Conservation (phyloP, 2,888 invertebrate genomes). For the Drosophila parthenogenetica region DNA sequence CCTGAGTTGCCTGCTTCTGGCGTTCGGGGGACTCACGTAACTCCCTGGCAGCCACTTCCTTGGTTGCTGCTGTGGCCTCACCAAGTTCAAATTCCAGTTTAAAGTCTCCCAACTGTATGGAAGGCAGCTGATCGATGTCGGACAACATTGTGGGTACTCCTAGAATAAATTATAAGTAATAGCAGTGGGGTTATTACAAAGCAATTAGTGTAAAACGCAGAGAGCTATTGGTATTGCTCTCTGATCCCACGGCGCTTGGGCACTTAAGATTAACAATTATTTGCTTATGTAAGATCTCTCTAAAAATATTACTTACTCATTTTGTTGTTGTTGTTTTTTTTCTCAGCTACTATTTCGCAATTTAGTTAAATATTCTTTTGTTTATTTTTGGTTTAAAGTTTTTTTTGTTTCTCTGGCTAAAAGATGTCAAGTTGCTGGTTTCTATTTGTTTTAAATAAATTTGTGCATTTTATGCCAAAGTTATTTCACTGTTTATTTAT, state of each 20-base stretch:
- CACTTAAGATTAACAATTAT: slow-evolving; percentile 20
- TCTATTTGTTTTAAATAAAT: slow-evolving; percentile 37
- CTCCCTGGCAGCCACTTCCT: slow-evolving; percentile 89
- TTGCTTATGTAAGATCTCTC: slow-evolving; percentile 16
- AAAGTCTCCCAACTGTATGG: slow-evolving; percentile 88
- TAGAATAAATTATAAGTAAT: slow-evolving; percentile 72
- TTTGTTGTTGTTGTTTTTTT: slow-evolving; percentile 38
- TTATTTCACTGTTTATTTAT: slow-evolving; percentile 3
- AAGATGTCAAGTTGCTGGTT: slow-evolving; percentile 26
- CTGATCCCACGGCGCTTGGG: slow-evolving; percentile 6
- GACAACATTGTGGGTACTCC: slow-evolving; percentile 91
- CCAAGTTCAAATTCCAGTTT: slow-evolving; percentile 88
- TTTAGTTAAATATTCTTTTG: slow-evolving; percentile 29
- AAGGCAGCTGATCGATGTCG: slow-evolving; percentile 89
- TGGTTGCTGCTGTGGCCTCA: slow-evolving; percentile 87
- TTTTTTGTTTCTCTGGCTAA: slow-evolving; percentile 4
- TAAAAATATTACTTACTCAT: slow-evolving; percentile 73
- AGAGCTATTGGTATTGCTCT: slow-evolving; percentile 12
- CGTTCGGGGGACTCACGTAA: slow-evolving; percentile 90
- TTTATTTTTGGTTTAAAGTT: slow-evolving; percentile 3
- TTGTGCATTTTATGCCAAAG: slow-evolving; percentile 38
- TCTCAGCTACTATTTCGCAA: slow-evolving; percentile 12
- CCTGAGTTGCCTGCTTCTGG: slow-evolving; percentile 87
- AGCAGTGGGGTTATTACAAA: slow-evolving; percentile 25
- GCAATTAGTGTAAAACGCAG: slow-evolving; percentile 30